Percentiles rank a stretch among this genome's conserved stretches.
Evolutionary conservation across 2,113 vertebrate species (phyloP).

Genomic region (Amphilophus citrinellus): DNA sequence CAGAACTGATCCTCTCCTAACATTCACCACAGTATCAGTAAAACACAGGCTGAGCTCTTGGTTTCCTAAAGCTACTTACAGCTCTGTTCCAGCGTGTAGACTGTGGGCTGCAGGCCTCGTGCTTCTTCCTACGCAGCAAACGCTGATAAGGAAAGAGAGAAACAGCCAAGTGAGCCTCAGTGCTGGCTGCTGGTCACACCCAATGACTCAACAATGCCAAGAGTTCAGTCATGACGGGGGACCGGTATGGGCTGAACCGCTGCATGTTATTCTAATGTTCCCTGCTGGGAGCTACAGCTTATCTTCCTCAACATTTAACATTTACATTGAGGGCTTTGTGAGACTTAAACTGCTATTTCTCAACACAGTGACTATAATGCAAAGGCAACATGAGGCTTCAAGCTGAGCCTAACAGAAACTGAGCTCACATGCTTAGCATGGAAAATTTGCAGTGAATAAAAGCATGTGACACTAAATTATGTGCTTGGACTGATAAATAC

Average conservation of each 20-base stretch:
- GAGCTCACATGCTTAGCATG: neutral
- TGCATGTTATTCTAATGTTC: neutral
- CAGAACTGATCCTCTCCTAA: neutral
- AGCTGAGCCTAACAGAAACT: fast-evolving
- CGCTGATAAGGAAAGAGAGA: conserved; percentile 69
- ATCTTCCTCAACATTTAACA: neutral
- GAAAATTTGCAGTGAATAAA: neutral
- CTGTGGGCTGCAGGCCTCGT: conserved; percentile 28
- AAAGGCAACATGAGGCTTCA: neutral
- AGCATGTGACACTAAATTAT: neutral
- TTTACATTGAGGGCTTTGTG: neutral
- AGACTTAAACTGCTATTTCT: neutral
- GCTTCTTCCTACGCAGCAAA: conserved; percentile 43
- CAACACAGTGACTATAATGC: neutral
- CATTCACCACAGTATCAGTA: neutral
- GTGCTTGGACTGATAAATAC: neutral
- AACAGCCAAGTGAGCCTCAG: conserved; percentile 54
- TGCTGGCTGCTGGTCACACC: conserved; percentile 62
- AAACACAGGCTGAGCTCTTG: neutral
- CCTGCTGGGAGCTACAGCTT: neutral
- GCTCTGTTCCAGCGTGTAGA: conserved; percentile 3
- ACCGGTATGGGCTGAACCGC: neutral
- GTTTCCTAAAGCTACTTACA: conserved; percentile 42
- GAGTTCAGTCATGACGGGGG: neutral
- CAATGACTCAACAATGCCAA: conserved; percentile 60